These are phyloP conservation scores for Cantharis flavilabris DNA, from an alignment of 2,888 invertebrate genomes.

Conservation along the genomic window DNA sequence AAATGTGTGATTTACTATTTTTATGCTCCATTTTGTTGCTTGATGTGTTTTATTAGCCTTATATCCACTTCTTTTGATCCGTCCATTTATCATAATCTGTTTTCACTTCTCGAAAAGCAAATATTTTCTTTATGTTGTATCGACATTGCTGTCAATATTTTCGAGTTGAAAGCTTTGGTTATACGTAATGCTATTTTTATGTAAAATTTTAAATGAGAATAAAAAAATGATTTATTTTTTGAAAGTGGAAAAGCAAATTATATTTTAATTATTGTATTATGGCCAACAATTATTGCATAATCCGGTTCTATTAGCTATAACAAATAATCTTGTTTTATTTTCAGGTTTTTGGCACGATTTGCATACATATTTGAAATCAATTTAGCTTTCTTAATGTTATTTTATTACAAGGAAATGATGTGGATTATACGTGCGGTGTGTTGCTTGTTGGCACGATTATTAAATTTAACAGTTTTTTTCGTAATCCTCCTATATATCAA, in stretches of 20 bases:
- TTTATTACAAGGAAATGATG: constrained; percentile 1
- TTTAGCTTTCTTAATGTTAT: background rate
- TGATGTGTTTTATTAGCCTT: constrained; percentile 3
- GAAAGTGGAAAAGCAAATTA: background rate
- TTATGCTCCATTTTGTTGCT: background rate
- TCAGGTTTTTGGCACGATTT: background rate
- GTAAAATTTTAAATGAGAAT: background rate
- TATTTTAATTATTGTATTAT: background rate
- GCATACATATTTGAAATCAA: background rate
- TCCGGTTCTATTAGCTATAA: background rate
- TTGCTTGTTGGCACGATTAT: background rate
- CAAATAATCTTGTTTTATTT: background rate
- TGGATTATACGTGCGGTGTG: background rate
- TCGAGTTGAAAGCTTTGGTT: background rate
- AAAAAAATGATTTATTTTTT: background rate
- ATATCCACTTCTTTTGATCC: constrained; percentile 2
- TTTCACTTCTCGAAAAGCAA: constrained; percentile 2
- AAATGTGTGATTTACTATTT: constrained; percentile 2
- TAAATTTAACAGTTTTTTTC: background rate
- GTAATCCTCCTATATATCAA: background rate
- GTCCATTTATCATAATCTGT: constrained; percentile 7
- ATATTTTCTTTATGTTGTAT: constrained; percentile 6
- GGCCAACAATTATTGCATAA: background rate
- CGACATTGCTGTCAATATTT: constrained; percentile 1
- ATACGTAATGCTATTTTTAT: background rate